phyloP scores from a whole-genome alignment of 2,113 vertebrate genomes.

The Delphinapterus leucas region DNA sequence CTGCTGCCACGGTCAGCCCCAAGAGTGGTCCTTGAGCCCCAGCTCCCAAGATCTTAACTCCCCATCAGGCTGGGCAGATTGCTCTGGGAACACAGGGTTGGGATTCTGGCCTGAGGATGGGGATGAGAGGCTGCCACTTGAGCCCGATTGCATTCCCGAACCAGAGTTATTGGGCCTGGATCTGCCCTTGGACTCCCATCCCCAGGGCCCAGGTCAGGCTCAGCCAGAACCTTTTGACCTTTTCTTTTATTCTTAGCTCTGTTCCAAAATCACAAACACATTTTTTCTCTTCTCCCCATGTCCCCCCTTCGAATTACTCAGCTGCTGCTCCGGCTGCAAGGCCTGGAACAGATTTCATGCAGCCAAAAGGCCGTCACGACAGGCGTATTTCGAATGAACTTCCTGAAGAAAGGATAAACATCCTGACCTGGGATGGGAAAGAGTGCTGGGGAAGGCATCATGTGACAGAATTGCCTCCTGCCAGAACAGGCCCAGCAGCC shows the following conservation, averaged over 20 bases:
- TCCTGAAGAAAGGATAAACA: conserved; percentile 83
- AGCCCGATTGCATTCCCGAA: neutral
- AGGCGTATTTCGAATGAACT: conserved; percentile 80
- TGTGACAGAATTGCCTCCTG: conserved; percentile 73
- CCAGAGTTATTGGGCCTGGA: neutral
- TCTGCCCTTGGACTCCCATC: neutral
- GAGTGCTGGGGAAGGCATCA: conserved; percentile 43
- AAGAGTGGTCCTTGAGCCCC: neutral
- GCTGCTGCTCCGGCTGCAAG: conserved; percentile 70
- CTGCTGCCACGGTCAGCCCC: neutral
- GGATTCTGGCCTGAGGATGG: neutral
- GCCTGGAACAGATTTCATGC: conserved; percentile 78
- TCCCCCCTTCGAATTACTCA: neutral
- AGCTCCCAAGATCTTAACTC: neutral
- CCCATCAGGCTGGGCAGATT: neutral
- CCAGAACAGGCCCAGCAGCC: neutral
- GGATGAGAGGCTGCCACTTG: neutral
- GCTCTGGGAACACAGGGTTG: neutral
- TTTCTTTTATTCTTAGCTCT: conserved; percentile 62
- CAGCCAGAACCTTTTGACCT: conserved; percentile 15
- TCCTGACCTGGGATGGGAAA: conserved; percentile 75
- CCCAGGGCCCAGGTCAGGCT: neutral
- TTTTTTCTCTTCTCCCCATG: conserved; percentile 5
- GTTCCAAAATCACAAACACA: conserved; percentile 44
- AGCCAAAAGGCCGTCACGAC: conserved; percentile 79